Base-by-base conservation (phyloP, 2,888 invertebrate species). In the Galerucella calmariensis region DNA sequence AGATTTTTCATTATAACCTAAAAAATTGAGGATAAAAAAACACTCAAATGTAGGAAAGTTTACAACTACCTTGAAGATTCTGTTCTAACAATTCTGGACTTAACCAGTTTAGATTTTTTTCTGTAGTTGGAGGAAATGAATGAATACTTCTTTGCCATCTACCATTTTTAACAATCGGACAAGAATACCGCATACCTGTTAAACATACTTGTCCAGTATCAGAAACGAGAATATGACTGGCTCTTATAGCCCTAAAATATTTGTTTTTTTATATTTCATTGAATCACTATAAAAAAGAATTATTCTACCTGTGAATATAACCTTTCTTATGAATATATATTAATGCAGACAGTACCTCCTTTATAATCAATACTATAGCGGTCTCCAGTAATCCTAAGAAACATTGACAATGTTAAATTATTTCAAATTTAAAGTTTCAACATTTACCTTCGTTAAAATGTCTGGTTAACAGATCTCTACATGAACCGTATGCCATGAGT, bases 11-110 rank as follows among this genome's bases (percentile, higher is more conserved):
- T 95, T 94, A 86, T 97, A 98, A 3, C 98, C 97, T 83, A 69
- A 75, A 70, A 69, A 35, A 66, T 65, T 46, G 8, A 44, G 1
- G 56, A 56, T 46, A 20, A 56, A 24, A 24, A 62, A 24, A 41
- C n/a, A 27, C n/a, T 2, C 3, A 65, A 71, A 65, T 53, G 9
- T 27, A 27, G 35, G 16, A 58, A 48, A 67, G 62, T 61, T 20
- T 46, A 48, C 44, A 20, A n/a, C 46, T 79, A 85, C 86, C 87
- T 82, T 84, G 83, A 72, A 87, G 77, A 81, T 87, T 87, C 81
- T 97, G 97, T 87, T 95, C 94, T 58, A 98, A 88, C 11, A 97
- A 88, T 86, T 98, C 97, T 0, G 97, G 97, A 83, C 97, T 97
- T 14, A 97, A 90, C 96, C 97, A 98, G 87, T 95, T 95, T 6